Evolutionary conservation across 2,797 vertebrate species (phyloP), one percentile per base, ranked within the genome.

Genomic region (Bradypodion ventrale): DNA sequence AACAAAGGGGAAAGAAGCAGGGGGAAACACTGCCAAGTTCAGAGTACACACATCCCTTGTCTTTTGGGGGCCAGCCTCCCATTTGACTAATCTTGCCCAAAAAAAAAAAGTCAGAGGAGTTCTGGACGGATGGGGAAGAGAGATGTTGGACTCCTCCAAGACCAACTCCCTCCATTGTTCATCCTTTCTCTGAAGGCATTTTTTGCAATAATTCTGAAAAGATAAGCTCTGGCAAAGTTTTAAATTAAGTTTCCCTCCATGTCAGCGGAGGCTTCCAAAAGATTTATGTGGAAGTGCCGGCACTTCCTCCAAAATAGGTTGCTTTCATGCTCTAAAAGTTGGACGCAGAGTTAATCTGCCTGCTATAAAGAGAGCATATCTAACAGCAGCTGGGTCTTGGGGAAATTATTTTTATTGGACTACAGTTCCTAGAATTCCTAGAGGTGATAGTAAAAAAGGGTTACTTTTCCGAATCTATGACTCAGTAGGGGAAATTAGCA

Each of bases 201-300:
- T 72, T 72, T 63, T 72, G 49, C 66, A 32, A 84, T 25, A 56
- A 19, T 9, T 83, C 75, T 83, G 78, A 72, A 81, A 89, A 83
- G 66, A 68, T 68, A 44, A 15, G 75, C 42, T 6, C 76, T 59
- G 69, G 68, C 49, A 69, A 83, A 88, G 44, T 0, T 85, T 85
- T 80, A 87, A 81, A 91, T n/a, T 60, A 35, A 83, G 44, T 52
- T 63, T 87, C 49, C 66, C 19, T 78, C 75, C 44, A 35, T 73
- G 52, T 42, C 87, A 80, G n/a, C 9, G 83, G 69, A 52, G 75
- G 79, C 60, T 59, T 73, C 60, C 35, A 68, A 84, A 80, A 35
- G 85, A 83, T 87, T 85, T 85, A 87, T 89, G 78, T 68, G n/a
- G 63, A 75, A 72, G 85, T 27, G 42, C 35, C 92, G 27, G 73